Conservation (phyloP, 2,888 invertebrate genomes). For the Acronicta alni region DNA sequence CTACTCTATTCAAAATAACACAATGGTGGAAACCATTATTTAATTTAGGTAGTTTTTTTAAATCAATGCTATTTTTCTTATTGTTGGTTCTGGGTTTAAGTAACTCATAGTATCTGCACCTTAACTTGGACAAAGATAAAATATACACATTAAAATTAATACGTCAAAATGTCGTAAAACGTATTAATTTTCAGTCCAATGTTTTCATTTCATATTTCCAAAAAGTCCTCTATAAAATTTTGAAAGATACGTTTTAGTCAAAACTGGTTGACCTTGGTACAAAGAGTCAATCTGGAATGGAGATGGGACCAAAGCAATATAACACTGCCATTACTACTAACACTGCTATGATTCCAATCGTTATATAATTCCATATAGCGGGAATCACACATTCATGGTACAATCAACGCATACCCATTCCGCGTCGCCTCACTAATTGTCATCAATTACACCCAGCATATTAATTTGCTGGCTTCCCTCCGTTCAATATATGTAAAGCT, state of each 20-base stretch:
- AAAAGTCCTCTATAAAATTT: too few species aligned
- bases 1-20: too few species aligned
- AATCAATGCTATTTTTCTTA: too few species aligned
- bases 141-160: too few species aligned
- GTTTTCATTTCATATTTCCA: too few species aligned
- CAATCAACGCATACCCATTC: constrained; percentile 53
- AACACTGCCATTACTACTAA: not conserved
- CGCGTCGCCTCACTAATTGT: constrained; percentile 62
- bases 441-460: constrained; percentile 65
- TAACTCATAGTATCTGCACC: too few species aligned
- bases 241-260: not conserved
- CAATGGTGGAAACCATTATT: too few species aligned
- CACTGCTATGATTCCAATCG: constrained; percentile 1
- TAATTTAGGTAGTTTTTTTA: too few species aligned
- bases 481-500: constrained; percentile 46
- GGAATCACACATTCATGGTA: constrained; percentile 59
- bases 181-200: too few species aligned
- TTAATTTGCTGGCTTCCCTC: constrained; percentile 60
- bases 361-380: constrained; percentile 35
- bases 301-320: not conserved
- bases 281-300: not conserved
- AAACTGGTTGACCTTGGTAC: not conserved
- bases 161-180: too few species aligned
- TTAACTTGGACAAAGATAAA: too few species aligned
- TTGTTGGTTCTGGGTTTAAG: too few species aligned